Base-by-base conservation (phyloP, 2,888 invertebrate genomes). In the Nezara viridula region DNA sequence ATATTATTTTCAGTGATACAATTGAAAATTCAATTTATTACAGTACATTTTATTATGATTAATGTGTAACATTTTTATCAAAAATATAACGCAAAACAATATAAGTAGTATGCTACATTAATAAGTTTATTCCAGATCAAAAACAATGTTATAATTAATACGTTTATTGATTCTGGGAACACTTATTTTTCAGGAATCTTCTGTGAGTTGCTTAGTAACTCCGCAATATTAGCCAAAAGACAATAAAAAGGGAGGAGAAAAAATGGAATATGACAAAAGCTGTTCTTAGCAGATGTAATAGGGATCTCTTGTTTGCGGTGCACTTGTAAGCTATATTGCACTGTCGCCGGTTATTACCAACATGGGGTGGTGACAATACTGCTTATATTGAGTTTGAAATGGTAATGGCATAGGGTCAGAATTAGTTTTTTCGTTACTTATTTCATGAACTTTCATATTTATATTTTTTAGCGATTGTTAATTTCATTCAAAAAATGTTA, bases 311-410 rank as follows among this genome's bases (percentile, higher is more conserved):
- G 81, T 81, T 81, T 81, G 81, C 81, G 40, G 44, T 40, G 81
- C 81, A 81, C 81, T 81, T 81, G 81, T 81, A 81, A 12, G 81
- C 44, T n/a, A 40, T 47, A 81, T 47, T 81, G 81, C 81, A n/a
- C 81, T 24, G n/a, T 44, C 14, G 44, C 7, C 66, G 24, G 19
- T 73, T 73, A 73, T 73, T 73, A 66, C 66, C 66, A 32, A 3
- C 32, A 27, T 66, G 66, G 66, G 66, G 66, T 73, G 19, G 32
- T 73, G 66, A 73, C 66, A 73, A 73, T 73, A 7, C 66, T 73
- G 6, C 66, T n/a, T 37, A 73, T 73, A 73, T 73, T 37, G 19
- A 73, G 66, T 21, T 73, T 7, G 1, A 19, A 73, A 73, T 37
- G 66, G 19, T 73, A 73, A 73, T 73, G 37, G 32, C 66, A 37